phyloP scores from a whole-genome alignment of 2,888 invertebrate species.

The Polyploca ridens region DNA sequence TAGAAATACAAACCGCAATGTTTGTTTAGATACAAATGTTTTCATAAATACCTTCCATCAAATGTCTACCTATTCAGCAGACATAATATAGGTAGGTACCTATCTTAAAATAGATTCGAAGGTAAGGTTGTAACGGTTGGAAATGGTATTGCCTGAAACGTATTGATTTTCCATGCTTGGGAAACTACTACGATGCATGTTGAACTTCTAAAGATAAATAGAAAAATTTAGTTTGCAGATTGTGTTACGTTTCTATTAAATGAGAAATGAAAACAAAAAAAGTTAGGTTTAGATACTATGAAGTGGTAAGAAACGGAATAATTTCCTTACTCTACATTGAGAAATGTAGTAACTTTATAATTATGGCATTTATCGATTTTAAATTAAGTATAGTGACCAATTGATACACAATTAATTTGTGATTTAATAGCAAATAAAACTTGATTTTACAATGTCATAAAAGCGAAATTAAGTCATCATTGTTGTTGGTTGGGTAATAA shows the following conservation, averaged over 20 bases:
- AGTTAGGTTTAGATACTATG: too few species aligned
- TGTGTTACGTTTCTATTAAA: background rate
- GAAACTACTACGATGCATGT: background rate
- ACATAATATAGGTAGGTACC: background rate
- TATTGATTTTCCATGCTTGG: slow-evolving; percentile 7
- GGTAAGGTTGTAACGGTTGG: background rate
- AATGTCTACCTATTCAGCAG: background rate
- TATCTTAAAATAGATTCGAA: background rate
- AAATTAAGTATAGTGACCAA: background rate
- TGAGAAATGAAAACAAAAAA: too few species aligned
- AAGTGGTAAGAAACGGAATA: too few species aligned
- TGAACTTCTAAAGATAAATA: background rate
- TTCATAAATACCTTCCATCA: background rate
- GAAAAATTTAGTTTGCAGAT: background rate
- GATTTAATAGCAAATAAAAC: slow-evolving; percentile 9
- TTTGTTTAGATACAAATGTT: slow-evolving; percentile 8
- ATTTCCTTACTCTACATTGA: too few species aligned
- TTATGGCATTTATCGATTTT: background rate
- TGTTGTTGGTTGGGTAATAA: background rate
- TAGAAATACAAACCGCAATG: slow-evolving; percentile 9
- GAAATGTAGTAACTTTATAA: too few species aligned
- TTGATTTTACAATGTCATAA: background rate
- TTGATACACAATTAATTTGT: background rate
- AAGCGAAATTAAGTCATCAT: background rate
- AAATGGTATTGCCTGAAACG: background rate